These are phyloP conservation scores for Mercenaria mercenaria DNA, from an alignment of 1,140 invertebrate species.

Conservation along the genomic window DNA sequence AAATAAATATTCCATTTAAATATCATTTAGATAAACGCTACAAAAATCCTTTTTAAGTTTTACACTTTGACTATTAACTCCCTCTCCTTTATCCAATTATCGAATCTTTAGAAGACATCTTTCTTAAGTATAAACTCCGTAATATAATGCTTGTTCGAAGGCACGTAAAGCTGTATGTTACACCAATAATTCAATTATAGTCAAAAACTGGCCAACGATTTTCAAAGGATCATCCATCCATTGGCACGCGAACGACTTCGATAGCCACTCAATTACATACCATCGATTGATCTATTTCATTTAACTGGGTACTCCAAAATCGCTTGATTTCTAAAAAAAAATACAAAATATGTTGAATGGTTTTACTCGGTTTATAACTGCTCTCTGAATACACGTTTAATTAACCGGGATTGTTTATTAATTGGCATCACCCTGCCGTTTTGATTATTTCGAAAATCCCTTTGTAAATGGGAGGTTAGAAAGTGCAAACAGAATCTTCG, in stretches of 20 bases:
- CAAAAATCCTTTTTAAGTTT: conserved; percentile 30
- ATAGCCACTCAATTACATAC: conserved; percentile 7
- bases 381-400: conserved; percentile 32
- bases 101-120: conserved; percentile 9
- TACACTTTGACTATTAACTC: conserved; percentile 10
- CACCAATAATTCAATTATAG: conserved; percentile 30
- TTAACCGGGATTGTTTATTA: not conserved
- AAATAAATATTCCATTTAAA: conserved; percentile 13
- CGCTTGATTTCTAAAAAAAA: conserved; percentile 16
- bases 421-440: not conserved
- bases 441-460: conserved; percentile 46
- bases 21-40: conserved; percentile 17
- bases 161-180: not conserved
- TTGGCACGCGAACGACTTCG: conserved; percentile 20
- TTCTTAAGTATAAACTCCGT: conserved; percentile 4
- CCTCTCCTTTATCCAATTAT: conserved; percentile 10
- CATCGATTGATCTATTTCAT: not conserved
- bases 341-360: conserved; percentile 1
- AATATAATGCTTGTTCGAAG: conserved; percentile 3
- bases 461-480: conserved; percentile 44
- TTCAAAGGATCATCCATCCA: not conserved
- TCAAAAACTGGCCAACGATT: conserved; percentile 10
- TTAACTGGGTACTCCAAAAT: conserved; percentile 14
- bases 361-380: conserved; percentile 30
- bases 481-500: not conserved